Conservation (phyloP, 2,888 invertebrate species). For the Cataglyphis altisquamis region DNA sequence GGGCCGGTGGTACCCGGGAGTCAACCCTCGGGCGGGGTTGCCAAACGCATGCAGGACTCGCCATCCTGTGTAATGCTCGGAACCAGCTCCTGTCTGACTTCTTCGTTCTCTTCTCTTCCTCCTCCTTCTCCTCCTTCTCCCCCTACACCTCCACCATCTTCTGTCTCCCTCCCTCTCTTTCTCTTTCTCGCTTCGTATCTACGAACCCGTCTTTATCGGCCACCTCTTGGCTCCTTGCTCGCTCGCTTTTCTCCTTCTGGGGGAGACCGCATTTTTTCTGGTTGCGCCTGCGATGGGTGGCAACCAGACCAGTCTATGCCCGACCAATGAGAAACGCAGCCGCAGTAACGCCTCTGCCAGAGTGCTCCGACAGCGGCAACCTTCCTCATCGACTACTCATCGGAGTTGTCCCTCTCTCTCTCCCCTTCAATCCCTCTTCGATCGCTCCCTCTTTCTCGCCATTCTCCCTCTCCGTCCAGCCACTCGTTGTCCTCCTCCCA, state of each 20-base stretch:
- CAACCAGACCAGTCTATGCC: constrained; percentile 72
- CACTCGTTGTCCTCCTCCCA: constrained; percentile 28
- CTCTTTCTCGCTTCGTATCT: constrained; percentile 6
- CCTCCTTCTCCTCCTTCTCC: constrained; percentile 26
- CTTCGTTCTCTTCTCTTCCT: constrained; percentile 56
- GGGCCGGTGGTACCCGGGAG: constrained; percentile 69
- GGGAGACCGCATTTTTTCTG: constrained; percentile 71
- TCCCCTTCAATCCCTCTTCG: constrained; percentile 33
- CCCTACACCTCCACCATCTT: constrained; percentile 39
- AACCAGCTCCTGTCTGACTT: constrained; percentile 64
- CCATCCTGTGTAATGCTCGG: constrained; percentile 54
- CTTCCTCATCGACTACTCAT: constrained; percentile 74
- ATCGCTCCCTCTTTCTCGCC: constrained; percentile 21
- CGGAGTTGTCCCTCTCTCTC: constrained; percentile 60
- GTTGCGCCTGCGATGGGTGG: constrained; percentile 83
- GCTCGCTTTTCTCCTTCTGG: constrained; percentile 69
- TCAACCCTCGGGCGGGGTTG: constrained; percentile 78
- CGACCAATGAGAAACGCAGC: constrained; percentile 78
- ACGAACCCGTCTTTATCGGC: constrained; percentile 63
- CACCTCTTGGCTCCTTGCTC: constrained; percentile 66
- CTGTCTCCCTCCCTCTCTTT: constrained; percentile 4
- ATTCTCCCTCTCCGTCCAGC: constrained; percentile 29
- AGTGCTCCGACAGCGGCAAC: constrained; percentile 74
- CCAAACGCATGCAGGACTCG: constrained; percentile 58
- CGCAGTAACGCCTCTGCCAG: constrained; percentile 77